Evolutionary conservation across 2,113 vertebrate genomes (phyloP), one percentile per base, ranked within the genome.

Genomic region (Dinomys branickii): DNA sequence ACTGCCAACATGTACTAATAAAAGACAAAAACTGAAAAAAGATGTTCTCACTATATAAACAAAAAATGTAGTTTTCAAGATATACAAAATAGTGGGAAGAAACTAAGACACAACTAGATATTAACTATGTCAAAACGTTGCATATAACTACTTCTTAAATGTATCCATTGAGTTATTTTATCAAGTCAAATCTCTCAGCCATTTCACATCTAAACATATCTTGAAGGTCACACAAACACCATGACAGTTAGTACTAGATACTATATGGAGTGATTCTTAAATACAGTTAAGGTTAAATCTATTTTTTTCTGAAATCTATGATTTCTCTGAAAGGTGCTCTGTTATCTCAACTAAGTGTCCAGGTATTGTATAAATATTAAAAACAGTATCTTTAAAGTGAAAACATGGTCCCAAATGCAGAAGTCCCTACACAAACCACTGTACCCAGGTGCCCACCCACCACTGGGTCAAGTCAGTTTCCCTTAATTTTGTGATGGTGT

Each of bases 151-250:
- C 38, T 14, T 94, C 90, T 92, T 30, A 77, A 30, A 61, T 35
- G 11, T 6, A 69, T 3, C 4, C n/a, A 58, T 7, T 85, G 85
- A 52, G 58, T 91, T 73, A 80, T 80, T 81, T 61, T 63, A 52
- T 47, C 12, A 78, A 90, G 61, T 71, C 85, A 93, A 69, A 65
- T 77, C 1, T 82, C 17, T 47, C 56, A 94, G 41, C 3, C 26
- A 82, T 89, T 94, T 92, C 59, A 12, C 35, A 58, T 78, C 77
- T 33, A 86, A 90, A 85, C 38, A 69, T 41, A 95, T 56, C 5
- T 44, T 91, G 41, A 94, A 93, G 75, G 65, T 95, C 9, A 75
- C 5, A 82, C 7, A 35, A 86, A 92, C 33, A 95, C 9, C 61
- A 1, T 69, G 24, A 77, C 16, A 82, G 50, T 69, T n/a, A 75